Evolutionary conservation across 2,113 vertebrate species (phyloP).

Genomic region (Suncus etruscus): DNA sequence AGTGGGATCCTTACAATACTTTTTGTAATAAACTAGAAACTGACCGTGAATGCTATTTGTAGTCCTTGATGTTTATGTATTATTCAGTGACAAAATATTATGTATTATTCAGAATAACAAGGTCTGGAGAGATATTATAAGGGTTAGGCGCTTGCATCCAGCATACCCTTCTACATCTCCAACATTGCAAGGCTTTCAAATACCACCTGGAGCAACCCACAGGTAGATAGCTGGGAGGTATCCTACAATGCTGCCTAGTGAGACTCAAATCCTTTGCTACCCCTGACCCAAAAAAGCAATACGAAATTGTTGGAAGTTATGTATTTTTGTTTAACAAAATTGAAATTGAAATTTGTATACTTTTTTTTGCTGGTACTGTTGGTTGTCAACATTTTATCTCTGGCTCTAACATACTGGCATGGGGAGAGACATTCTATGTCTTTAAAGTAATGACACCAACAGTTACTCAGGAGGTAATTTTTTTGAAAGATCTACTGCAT

Average conservation of each 20-base stretch:
- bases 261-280: too few species aligned
- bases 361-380: slow-evolving; percentile 15
- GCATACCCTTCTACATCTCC: too few species aligned
- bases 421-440: neutral
- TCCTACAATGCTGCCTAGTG: too few species aligned
- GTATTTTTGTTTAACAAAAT: slow-evolving; percentile 53
- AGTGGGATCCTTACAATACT: slow-evolving; percentile 12
- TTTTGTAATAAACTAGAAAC: neutral
- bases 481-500: slow-evolving; percentile 31
- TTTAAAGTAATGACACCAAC: slow-evolving; percentile 43
- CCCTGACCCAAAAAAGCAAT: neutral
- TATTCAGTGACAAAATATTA: neutral
- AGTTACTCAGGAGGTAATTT: slow-evolving; percentile 20
- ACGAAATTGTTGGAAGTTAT: slow-evolving; percentile 7
- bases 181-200: too few species aligned
- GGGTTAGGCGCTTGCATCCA: too few species aligned
- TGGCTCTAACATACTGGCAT: slow-evolving; percentile 19
- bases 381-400: neutral
- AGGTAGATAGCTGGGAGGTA: too few species aligned
- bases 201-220: neutral
- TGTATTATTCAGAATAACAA: too few species aligned
- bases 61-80: neutral
- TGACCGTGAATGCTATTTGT: slow-evolving; percentile 16
- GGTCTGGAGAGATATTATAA: too few species aligned
- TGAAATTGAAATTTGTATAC: neutral